Conservation (phyloP, 2,113 vertebrate species). For the Channa maculata region DNA sequence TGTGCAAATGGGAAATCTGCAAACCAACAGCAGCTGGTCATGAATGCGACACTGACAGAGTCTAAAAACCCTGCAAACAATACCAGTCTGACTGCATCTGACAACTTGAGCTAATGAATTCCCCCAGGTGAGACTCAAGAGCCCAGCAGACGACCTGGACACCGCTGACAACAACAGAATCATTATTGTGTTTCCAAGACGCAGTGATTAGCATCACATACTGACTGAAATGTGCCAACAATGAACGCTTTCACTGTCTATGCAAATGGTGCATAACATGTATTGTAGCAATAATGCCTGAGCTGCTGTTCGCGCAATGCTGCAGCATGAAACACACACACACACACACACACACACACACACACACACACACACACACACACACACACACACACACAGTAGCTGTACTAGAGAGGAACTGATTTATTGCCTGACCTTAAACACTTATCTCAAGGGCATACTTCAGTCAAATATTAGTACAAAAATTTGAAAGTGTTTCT, state of each 20-base stretch:
- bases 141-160: constrained; percentile 41
- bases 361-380: not conserved
- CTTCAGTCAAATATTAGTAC: not conserved
- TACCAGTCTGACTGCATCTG: constrained; percentile 42
- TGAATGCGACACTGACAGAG: constrained; percentile 66
- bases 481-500: no score
- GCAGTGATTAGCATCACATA: constrained; percentile 36
- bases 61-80: constrained; percentile 55
- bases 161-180: constrained; percentile 39
- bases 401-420: not conserved
- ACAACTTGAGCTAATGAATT: constrained; percentile 61
- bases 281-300: not conserved
- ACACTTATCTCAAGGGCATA: not conserved
- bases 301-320: constrained; percentile 1
- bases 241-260: not conserved
- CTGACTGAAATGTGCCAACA: constrained; percentile 36
- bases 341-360: not conserved
- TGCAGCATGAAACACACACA: not conserved
- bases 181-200: constrained; percentile 18
- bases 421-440: not conserved
- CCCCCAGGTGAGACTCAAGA: constrained; percentile 52
- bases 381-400: not conserved
- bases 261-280: constrained; percentile 27
- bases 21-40: constrained; percentile 73
- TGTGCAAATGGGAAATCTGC: constrained; percentile 69